Evolutionary conservation across 2,888 invertebrate species (phyloP), one percentile per base, ranked within the genome.

Genomic region (Lasioglossum villosulum): DNA sequence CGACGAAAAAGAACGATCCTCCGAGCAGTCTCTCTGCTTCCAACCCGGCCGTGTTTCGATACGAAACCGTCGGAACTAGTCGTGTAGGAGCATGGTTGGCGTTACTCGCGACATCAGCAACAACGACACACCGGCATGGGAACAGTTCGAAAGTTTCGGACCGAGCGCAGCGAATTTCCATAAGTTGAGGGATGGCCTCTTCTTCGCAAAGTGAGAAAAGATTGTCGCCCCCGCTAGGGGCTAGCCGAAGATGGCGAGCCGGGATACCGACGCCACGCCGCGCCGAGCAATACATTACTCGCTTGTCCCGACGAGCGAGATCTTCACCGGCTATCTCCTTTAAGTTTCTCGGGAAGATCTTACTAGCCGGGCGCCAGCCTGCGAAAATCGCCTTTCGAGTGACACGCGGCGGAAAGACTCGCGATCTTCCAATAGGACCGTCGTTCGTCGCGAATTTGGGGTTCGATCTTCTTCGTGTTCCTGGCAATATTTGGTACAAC

Each of bases 131-230:
- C 68, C 34, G 68, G 66, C 34, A 10, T 1, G 87, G 68, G 76
- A 19, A 81, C 80, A 86, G 87, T 88, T 89, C 70, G 85, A 84
- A 87, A 87, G 86, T 86, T 88, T 86, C 80, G 82, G 74, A 59
- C 86, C 86, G 34, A 88, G 88, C 82, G 90, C 84, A 76, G 86
- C 90, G 91, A 91, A 94, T 94, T 94, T 94, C 94, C 94, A 94
- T 94, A 93, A 93, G 93, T 94, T 93, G 93, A 94, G 91, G 92
- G 93, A 94, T 94, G 92, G 94, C 91, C 91, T 89, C 90, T 91
- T 70, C 90, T 90, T 92, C 90, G 91, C 88, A 90, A 94, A 94
- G 93, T 92, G 93, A 91, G 93, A 93, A 93, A 93, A 93, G 92
- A 94, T 94, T 90, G 92, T 89, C 89, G 88, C 79, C 80, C 78